Base-by-base conservation (phyloP, 2,113 vertebrate genomes). In the Isichthys henryi region DNA sequence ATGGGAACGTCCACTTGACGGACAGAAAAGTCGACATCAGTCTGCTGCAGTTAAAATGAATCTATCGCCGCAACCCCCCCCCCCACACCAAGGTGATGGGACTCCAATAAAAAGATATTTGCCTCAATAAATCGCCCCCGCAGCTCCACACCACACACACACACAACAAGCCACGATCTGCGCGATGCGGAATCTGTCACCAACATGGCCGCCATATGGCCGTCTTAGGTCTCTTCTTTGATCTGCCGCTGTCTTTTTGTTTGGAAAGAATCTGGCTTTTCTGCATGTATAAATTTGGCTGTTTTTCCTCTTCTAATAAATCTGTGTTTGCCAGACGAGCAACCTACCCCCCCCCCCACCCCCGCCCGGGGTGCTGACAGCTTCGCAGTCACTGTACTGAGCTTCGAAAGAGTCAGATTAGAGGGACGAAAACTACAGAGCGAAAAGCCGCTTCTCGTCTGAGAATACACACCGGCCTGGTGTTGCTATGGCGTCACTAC, bases 171-270 rank as follows among this genome's bases (percentile, higher is more conserved):
- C 90, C 87, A 48, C 77, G 89, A 89, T 39, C 89, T 39, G 88
- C 93, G 92, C 91, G 92, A 94, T 94, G 92, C 90, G 31, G 91
- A 90, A 89, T 92, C 88, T 74, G 92, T 91, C 91, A 93, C 92
- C 93, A 95, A 94, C 94, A 93, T 95, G 94, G 92, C 93, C 91
- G 86, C 93, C 96, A 95, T 92, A 95, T 95, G 95, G 93, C 91
- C 89, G 43, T 89, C 90, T 92, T 82, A 88, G 49, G n/a, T 82
- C 85, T 89, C 70, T 90, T 93, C 91, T 94, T 92, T 92, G 88
- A 91, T 89, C 89, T 92, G 89, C 21, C 58, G 88, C 93, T 89
- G 85, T 92, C 90, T 92, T 92, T 92, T 92, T 89, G 91, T 93
- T 92, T 92, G 88, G 13, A 70, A 89, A 91, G 90, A 93, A 88